phyloP scores from a whole-genome alignment of 2,888 invertebrate genomes.

The Phania funesta region DNA sequence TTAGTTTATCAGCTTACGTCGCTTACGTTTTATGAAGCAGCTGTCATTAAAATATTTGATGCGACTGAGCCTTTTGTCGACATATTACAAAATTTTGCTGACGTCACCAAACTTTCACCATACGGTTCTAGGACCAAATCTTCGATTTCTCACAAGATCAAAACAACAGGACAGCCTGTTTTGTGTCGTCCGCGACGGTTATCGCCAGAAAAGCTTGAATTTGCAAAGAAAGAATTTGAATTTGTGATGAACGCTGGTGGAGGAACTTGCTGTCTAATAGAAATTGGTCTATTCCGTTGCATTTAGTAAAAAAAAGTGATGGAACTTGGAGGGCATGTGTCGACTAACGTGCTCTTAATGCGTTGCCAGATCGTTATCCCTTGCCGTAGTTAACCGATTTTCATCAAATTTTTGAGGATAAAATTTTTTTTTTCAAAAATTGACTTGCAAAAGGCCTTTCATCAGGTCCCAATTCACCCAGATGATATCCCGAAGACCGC shows the following conservation, averaged over 20 bases:
- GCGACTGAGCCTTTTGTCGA: not conserved
- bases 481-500: not conserved
- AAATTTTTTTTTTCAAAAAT: no score
- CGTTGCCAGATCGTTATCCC: not conserved
- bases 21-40: no score
- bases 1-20: no score
- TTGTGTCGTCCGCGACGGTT: conserved; percentile 14
- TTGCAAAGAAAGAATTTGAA: no score
- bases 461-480: not conserved
- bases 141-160: conserved; percentile 15
- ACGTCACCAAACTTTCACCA: not conserved
- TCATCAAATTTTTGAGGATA: no score
- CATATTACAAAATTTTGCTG: not conserved
- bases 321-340: not conserved
- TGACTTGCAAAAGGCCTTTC: not conserved
- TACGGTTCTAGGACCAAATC: not conserved
- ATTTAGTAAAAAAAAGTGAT: no score
- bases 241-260: not conserved
- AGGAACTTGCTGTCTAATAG: no score
- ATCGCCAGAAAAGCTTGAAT: not conserved
- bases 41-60: not conserved
- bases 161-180: conserved; percentile 38
- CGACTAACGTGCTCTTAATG: not conserved
- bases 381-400: not conserved
- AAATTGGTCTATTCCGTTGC: no score